A percentile compares a stretch with the other conserved stretches of the same genome.
phyloP scores from a whole-genome alignment of 2,888 invertebrate genomes.

The Hermaeophaga mercurialis region DNA sequence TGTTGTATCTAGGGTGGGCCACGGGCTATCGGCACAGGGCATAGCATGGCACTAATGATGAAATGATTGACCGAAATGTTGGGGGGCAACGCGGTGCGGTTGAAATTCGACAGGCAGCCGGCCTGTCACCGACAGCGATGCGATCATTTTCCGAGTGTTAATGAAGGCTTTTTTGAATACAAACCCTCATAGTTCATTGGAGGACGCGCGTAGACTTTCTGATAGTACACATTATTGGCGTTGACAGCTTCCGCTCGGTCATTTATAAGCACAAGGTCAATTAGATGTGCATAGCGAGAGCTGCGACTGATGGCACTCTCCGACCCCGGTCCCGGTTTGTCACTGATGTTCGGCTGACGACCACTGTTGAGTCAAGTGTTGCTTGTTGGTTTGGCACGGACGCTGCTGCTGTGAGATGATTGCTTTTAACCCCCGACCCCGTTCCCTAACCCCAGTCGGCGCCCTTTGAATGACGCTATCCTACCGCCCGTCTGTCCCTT shows the following conservation, averaged over 20 bases:
- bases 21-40: conserved; percentile 16
- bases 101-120: conserved; percentile 27
- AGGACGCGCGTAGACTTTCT: conserved; percentile 48
- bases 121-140: conserved; percentile 56
- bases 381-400: conserved; percentile 31
- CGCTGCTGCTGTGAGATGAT: conserved; percentile 28
- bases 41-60: conserved; percentile 45
- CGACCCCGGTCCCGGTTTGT: conserved; percentile 20
- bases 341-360: conserved; percentile 27
- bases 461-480: conserved; percentile 19
- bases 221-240: conserved; percentile 57
- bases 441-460: conserved; percentile 10
- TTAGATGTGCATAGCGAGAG: conserved; percentile 54
- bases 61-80: conserved; percentile 54
- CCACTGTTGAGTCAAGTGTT: conserved; percentile 35
- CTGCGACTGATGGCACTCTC: conserved; percentile 42
- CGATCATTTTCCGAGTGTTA: conserved; percentile 58
- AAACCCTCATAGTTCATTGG: conserved; percentile 55
- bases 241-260: conserved; percentile 56
- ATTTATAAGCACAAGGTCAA: conserved; percentile 58
- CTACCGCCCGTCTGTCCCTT: background rate
- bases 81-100: conserved; percentile 19
- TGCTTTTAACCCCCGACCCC: conserved; percentile 26
- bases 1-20: conserved; percentile 42
- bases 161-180: conserved; percentile 58